Evolutionary conservation across 2,113 vertebrate genomes (phyloP).

Genomic region (Percopsis transmontana): DNA sequence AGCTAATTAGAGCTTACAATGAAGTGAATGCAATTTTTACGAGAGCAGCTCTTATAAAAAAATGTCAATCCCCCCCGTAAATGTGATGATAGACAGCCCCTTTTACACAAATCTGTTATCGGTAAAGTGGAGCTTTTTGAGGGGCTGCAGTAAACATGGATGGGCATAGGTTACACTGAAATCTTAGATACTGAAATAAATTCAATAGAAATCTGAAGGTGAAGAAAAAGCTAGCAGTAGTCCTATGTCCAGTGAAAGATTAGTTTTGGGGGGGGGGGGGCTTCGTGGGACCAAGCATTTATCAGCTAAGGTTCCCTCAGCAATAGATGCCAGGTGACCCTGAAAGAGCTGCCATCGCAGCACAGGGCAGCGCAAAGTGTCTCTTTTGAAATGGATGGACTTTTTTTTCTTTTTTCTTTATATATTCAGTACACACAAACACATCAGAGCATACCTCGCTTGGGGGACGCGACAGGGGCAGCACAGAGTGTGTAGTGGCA

Average conservation of each 20-base stretch:
- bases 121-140: constrained; percentile 49
- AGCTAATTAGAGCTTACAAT: constrained; percentile 88
- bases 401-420: constrained; percentile 44
- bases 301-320: constrained; percentile 55
- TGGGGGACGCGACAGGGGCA: constrained; percentile 67
- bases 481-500: constrained; percentile 62
- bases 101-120: constrained; percentile 49
- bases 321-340: constrained; percentile 58
- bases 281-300: constrained; percentile 54
- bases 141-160: constrained; percentile 36
- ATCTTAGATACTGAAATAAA: constrained; percentile 26
- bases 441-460: constrained; percentile 70
- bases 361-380: constrained; percentile 51
- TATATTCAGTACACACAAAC: constrained; percentile 72
- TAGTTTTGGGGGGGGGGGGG: constrained; percentile 45
- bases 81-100: constrained; percentile 44
- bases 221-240: constrained; percentile 46
- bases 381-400: constrained; percentile 64
- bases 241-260: constrained; percentile 49
- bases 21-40: constrained; percentile 81
- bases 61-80: constrained; percentile 73
- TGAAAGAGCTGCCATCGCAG: constrained; percentile 57
- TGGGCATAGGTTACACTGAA: constrained; percentile 36
- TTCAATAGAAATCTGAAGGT: constrained; percentile 23
- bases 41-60: constrained; percentile 69